phyloP scores from a whole-genome alignment of 2,113 vertebrate genomes.

The Scalopus aquaticus region DNA sequence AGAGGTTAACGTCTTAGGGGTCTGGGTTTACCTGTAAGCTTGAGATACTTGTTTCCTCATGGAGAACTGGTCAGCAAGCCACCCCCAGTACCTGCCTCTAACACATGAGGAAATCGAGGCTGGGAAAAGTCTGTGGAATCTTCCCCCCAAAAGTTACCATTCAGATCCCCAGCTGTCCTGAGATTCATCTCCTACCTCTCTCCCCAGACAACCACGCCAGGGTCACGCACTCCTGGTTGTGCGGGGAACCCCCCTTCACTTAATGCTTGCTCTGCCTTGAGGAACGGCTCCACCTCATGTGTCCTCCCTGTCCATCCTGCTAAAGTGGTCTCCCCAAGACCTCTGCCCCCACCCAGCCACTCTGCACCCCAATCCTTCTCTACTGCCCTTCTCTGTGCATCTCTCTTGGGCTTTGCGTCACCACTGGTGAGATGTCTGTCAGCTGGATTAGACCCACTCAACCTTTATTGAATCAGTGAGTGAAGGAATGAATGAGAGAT shows the following conservation, averaged over 20 bases:
- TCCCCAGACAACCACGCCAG: rapidly evolving
- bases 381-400: background rate
- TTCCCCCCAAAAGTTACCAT: background rate
- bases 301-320: background rate
- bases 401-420: background rate
- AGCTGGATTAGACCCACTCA: background rate
- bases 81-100: background rate
- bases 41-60: background rate
- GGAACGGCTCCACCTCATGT: no score
- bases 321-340: rapidly evolving
- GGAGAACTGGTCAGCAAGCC: background rate
- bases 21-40: background rate
- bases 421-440: background rate
- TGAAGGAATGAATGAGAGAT: background rate
- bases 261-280: background rate
- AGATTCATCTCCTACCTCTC: background rate
- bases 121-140: background rate
- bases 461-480: background rate
- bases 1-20: background rate
- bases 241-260: no score
- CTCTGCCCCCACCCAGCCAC: background rate
- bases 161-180: background rate
- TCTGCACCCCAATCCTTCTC: no score
- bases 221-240: rapidly evolving
- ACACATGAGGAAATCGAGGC: background rate